A percentile compares a stretch with the other conserved stretches of the same genome.
Conservation (phyloP, 1,140 invertebrate species). For the Drosophila prosaltans region DNA sequence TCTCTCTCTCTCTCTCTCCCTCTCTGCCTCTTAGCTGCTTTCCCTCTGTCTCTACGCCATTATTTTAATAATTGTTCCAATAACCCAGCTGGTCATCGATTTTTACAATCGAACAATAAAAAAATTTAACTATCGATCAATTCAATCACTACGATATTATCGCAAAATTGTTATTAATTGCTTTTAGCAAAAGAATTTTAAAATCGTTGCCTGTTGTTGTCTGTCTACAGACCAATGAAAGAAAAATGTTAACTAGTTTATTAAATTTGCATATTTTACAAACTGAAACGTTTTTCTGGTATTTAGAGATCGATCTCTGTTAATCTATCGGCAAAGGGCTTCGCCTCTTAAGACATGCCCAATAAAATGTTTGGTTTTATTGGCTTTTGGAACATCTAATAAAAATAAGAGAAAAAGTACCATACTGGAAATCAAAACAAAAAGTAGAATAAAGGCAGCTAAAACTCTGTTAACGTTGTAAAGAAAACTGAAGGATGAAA, state of each 20-base stretch:
- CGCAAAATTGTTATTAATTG: constrained; percentile 78
- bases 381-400: constrained; percentile 33
- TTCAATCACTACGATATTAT: constrained; percentile 61
- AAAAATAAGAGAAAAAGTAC: constrained; percentile 26
- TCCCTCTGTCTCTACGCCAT: background rate
- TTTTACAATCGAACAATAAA: constrained; percentile 76
- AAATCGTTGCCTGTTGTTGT: constrained; percentile 37
- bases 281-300: constrained; percentile 72
- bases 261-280: constrained; percentile 65
- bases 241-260: constrained; percentile 39
- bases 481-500: too few species aligned
- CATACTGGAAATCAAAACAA: too few species aligned
- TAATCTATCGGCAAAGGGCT: background rate
- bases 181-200: constrained; percentile 27
- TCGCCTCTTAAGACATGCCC: constrained; percentile 38
- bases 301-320: constrained; percentile 48
- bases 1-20: background rate
- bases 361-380: constrained; percentile 49
- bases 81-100: constrained; percentile 76
- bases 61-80: constrained; percentile 72
- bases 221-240: constrained; percentile 27
- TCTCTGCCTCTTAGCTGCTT: too few species aligned
- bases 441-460: too few species aligned
- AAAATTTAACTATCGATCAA: constrained; percentile 62
- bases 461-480: too few species aligned